Evolutionary conservation across 1,140 invertebrate species (phyloP).

Genomic region (Odontomachus brunneus): DNA sequence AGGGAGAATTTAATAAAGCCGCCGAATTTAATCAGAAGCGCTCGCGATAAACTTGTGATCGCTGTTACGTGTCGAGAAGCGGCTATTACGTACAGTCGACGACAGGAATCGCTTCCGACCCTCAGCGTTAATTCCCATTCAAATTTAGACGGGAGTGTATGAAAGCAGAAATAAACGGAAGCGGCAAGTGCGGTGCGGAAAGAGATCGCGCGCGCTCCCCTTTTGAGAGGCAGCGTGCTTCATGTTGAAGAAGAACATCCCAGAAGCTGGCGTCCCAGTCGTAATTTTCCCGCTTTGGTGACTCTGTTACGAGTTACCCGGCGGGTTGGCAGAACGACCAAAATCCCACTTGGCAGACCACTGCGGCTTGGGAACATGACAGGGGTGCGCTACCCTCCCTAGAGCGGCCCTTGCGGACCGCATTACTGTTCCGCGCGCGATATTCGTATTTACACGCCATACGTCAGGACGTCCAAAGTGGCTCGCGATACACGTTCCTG

Average conservation of each 20-base stretch:
- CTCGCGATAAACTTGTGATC: conserved; percentile 18
- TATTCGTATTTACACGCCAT: conserved; percentile 70
- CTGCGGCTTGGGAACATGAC: conserved; percentile 67
- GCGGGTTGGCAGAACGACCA: conserved; percentile 49
- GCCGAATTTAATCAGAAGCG: neutral
- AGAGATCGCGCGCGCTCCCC: conserved; percentile 39
- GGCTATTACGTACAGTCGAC: conserved; percentile 28
- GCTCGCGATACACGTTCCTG: conserved; percentile 16
- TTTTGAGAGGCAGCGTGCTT: conserved; percentile 36
- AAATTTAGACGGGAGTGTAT: conserved; percentile 32
- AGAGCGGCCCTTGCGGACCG: conserved; percentile 9
- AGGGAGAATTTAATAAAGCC: neutral
- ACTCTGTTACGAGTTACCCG: conserved; percentile 66
- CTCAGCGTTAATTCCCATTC: conserved; percentile 18
- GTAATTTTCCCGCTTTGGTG: conserved; percentile 71
- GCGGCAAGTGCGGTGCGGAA: conserved; percentile 37
- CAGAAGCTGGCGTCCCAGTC: conserved; percentile 59
- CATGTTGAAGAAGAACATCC: conserved; percentile 46
- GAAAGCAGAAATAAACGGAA: conserved; percentile 53
- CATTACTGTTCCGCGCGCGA: conserved; percentile 59
- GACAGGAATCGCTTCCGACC: conserved; percentile 38
- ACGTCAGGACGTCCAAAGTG: conserved; percentile 45
- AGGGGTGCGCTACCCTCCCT: conserved; percentile 21
- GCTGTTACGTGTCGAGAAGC: conserved; percentile 7
- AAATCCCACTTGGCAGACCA: conserved; percentile 71